Evolutionary conservation across 2,113 vertebrate species (phyloP).

Genomic region (Pituophis catenifer): DNA sequence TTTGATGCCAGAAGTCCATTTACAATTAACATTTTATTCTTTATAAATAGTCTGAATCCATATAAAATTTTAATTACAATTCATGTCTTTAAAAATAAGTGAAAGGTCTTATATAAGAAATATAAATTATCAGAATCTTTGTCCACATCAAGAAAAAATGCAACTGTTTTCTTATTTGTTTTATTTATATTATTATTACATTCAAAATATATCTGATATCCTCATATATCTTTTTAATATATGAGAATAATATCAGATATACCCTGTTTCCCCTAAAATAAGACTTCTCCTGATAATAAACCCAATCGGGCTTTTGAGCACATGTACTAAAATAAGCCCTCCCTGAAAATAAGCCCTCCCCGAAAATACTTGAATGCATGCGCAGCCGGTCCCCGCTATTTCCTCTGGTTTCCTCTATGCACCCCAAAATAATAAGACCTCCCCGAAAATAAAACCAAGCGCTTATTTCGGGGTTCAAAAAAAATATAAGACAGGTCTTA

Average conservation of each 20-base stretch:
- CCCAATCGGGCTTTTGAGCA: too few relatives aligned
- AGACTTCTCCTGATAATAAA: too few relatives aligned
- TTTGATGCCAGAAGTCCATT: neutral
- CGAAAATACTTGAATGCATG: too few relatives aligned
- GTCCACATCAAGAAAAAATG: neutral
- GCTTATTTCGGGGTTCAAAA: too few relatives aligned
- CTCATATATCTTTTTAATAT: neutral
- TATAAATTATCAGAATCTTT: neutral
- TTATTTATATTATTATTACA: neutral
- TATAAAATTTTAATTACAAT: neutral
- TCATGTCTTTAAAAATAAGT: neutral
- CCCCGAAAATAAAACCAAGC: too few relatives aligned
- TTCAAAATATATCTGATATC: neutral
- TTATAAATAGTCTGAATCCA: neutral
- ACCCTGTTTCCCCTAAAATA: too few relatives aligned
- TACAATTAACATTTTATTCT: neutral
- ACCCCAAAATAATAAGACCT: too few relatives aligned
- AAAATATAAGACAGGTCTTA: too few relatives aligned
- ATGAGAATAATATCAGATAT: neutral
- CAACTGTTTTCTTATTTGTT: neutral
- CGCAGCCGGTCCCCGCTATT: too few relatives aligned
- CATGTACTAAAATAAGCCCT: too few relatives aligned
- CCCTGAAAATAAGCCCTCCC: too few relatives aligned
- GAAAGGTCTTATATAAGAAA: neutral
- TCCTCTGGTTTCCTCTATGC: too few relatives aligned